Base-by-base conservation (phyloP, 2,113 vertebrate species). In the Sapayoa aenigma region DNA sequence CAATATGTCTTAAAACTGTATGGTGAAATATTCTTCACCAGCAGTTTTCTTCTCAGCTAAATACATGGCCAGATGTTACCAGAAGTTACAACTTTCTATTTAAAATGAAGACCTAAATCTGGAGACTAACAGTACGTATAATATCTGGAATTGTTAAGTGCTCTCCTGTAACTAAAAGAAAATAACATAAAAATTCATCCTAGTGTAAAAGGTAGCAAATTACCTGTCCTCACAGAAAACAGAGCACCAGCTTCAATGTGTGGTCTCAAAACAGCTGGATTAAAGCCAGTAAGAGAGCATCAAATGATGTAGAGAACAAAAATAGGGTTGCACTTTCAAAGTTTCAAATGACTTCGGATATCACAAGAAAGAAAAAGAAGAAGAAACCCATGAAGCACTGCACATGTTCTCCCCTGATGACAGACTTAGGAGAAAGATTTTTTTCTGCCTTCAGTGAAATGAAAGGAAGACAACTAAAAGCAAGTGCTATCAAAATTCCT, bases 91-190 rank as follows among this genome's bases (percentile, higher is more conserved):
- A 1, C 3, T 11, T 50, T 41, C 49, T 56, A 24, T 72, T 84
- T 79, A 69, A 90, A 76, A 58, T 4, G 22, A 21, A 81, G 20
- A 78, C 53, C 37, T 62, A 58, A 89, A 78, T 76, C 66, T 76
- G n/a, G n/a, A 93, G 46, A 89, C 16, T 37, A 33, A 2, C 33
- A n/a, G 35, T 25, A 75, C 0, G 0, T 35, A 21, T 14, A 39
- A 19, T 19, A 58, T 1, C 42, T 71, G 39, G 71, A 94, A 88
- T 80, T 30, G 23, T 28, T 80, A 86, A 69, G 63, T 55, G 25
- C 2, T 71, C 2, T 67, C 75, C 63, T 47, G 8, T n/a, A 78
- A 69, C 22, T 52, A 31, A 17, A 75, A 75, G 47, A 71, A 84
- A 76, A 73, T 62, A 17, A 25, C 20, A 90, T 2, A 65, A 85